Percentiles rank a stretch among this genome's conserved stretches.
phyloP scores from a whole-genome alignment of 2,113 vertebrate species.

The Lophius piscatorius region DNA sequence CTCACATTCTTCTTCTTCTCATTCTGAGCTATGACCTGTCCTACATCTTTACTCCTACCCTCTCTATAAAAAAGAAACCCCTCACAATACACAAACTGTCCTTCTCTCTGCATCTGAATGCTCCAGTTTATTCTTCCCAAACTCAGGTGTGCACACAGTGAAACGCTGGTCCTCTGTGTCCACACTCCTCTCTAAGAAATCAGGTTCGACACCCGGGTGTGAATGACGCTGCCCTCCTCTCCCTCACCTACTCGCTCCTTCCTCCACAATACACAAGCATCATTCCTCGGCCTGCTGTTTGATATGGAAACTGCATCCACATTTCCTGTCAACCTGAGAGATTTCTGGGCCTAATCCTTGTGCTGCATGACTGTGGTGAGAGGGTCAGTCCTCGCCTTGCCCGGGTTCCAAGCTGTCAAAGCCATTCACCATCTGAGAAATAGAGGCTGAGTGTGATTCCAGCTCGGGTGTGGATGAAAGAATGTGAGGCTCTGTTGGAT shows the following conservation, averaged over 20 bases:
- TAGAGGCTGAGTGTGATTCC: slow-evolving; percentile 54
- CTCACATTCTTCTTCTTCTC: not conserved
- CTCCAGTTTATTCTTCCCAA: slow-evolving; percentile 22
- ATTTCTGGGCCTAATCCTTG: slow-evolving; percentile 44
- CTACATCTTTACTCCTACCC: not conserved
- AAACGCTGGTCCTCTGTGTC: slow-evolving; percentile 38
- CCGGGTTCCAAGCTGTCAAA: not conserved
- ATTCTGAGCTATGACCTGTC: not conserved
- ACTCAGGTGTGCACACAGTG: slow-evolving; percentile 62
- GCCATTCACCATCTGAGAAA: slow-evolving; percentile 26
- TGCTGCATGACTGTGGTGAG: slow-evolving; percentile 22
- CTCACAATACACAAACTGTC: slow-evolving; percentile 46
- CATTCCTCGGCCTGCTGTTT: slow-evolving; percentile 58
- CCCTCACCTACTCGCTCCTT: slow-evolving; percentile 41
- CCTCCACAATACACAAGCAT: slow-evolving; percentile 71
- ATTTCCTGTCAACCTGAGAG: slow-evolving; percentile 63
- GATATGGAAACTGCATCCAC: slow-evolving; percentile 70
- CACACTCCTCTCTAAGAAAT: slow-evolving; percentile 55
- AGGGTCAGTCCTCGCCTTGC: slow-evolving; percentile 18
- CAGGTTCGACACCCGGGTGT: slow-evolving; percentile 63
- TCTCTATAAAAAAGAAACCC: not conserved
- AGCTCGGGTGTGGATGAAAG: slow-evolving; percentile 54
- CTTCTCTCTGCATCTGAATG: slow-evolving; percentile 38
- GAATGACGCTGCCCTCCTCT: slow-evolving; percentile 67
- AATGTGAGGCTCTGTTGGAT: not conserved